Base-by-base conservation (phyloP, 2,113 vertebrate species). In the Naja naja region DNA sequence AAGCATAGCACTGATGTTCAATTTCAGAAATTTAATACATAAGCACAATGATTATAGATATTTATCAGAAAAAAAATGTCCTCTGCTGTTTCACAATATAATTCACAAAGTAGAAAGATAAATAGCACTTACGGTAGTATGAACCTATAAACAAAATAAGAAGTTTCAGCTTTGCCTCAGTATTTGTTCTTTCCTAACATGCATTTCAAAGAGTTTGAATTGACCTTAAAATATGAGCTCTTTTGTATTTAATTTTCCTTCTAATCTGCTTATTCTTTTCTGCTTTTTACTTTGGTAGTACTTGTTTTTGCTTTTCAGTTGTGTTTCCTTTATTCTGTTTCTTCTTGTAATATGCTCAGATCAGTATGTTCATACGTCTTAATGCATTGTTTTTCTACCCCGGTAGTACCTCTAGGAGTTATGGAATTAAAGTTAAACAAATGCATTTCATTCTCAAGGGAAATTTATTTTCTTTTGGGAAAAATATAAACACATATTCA, bases 1-100 rank as follows among this genome's bases (percentile, higher is more conserved):
- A 97, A 93, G 64, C 92, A 45, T 93, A 90, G 95, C 96, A 96
- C 90, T 96, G 94, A 91, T 96, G 95, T 95, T 96, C 92, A 96
- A 97, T 94, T 95, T 95, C 93, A 56, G 87, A 95, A 95, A 96
- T 94, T 30, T 97, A 97, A 96, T 91, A 95, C 74, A 95, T 96
- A 96, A 93, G 95, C 96, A 95, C 87, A 93, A 96, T 95, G 94
- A 97, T 96, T 96, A 95, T 34, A 56, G 94, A 94, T 95, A 92
- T 92, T 96, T 94, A 95, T 96, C n/a, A 64, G 85, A 55, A 53
- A 97, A 96, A 94, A 95, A 90, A 95, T 96, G 94, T 97, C 96
- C 93, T 93, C 53, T 94, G 89, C 96, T 95, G 95, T 95, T 89
- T 90, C 64, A 88, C 0, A 87, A 81, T 88, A 90, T 81, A 94